A percentile compares a stretch with the other conserved stretches of the same genome.
Conservation (phyloP, 2,113 vertebrate species). For the Sula dactylatra region DNA sequence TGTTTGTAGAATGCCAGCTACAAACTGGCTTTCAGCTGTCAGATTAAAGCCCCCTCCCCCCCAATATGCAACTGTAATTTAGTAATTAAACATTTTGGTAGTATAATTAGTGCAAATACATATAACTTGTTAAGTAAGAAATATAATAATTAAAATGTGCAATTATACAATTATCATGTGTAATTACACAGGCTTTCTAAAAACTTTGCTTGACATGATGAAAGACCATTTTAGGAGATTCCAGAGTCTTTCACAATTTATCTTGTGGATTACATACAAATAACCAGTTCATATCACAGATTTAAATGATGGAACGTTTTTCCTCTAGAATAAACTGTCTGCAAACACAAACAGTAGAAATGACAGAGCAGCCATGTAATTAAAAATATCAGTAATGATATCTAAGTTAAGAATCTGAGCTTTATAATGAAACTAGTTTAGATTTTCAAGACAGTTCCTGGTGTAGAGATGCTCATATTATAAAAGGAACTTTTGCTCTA, state of each 20-base stretch:
- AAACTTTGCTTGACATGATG: not conserved
- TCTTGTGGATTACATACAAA: not conserved
- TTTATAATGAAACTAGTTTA: not conserved
- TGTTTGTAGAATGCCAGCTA: not conserved
- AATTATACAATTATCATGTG: slow-evolving; percentile 52
- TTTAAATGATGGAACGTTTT: not conserved
- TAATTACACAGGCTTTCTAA: slow-evolving; percentile 32
- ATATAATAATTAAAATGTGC: slow-evolving; percentile 42
- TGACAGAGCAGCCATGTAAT: not conserved
- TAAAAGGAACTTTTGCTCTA: not conserved
- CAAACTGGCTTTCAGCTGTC: not conserved
- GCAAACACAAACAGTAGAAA: not conserved
- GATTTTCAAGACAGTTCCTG: not conserved
- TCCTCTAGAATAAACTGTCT: not conserved
- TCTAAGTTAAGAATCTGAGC: not conserved
- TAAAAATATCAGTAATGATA: not conserved
- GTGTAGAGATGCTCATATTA: not conserved
- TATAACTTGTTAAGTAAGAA: slow-evolving; percentile 13
- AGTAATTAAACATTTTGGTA: slow-evolving; percentile 37
- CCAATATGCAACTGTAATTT: not conserved
- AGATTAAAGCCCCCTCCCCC: not conserved
- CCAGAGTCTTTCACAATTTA: not conserved
- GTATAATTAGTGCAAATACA: slow-evolving; percentile 25
- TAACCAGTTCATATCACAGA: not conserved
- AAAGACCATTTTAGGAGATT: not conserved